Evolutionary conservation across 2,113 vertebrate genomes (phyloP).

Genomic region (Crypturellus undulatus): DNA sequence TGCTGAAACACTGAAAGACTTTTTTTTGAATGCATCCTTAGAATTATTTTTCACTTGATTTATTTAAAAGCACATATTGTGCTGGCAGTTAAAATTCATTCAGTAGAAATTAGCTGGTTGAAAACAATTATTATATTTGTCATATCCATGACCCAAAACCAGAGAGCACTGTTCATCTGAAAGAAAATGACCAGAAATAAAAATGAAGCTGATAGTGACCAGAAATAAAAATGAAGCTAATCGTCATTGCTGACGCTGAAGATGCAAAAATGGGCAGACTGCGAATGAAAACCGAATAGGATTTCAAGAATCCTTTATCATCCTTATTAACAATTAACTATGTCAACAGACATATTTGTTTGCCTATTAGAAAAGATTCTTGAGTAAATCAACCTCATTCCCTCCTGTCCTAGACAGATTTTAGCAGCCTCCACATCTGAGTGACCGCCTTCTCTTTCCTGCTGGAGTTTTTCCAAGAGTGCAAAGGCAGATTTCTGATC

Average conservation of each 20-base stretch:
- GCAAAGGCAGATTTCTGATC: neutral
- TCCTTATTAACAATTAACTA: neutral
- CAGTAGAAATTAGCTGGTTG: neutral
- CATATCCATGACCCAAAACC: neutral
- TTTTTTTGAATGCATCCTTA: neutral
- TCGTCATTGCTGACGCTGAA: neutral
- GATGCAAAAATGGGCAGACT: neutral
- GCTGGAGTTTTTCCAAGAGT: neutral
- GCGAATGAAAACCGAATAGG: neutral
- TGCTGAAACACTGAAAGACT: neutral
- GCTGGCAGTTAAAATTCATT: neutral
- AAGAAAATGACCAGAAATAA: slow-evolving; percentile 4
- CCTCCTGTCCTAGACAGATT: neutral
- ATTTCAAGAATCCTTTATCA: neutral
- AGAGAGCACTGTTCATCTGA: neutral
- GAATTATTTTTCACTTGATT: neutral
- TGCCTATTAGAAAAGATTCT: neutral
- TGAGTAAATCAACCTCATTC: neutral
- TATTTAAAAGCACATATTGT: neutral
- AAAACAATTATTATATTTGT: neutral
- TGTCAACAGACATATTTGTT: neutral
- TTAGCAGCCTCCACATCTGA: neutral
- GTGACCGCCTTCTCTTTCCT: neutral
- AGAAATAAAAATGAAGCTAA: neutral
- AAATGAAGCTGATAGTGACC: neutral